Conservation (phyloP, 1,140 invertebrate species). For the Panulirus ornatus region DNA sequence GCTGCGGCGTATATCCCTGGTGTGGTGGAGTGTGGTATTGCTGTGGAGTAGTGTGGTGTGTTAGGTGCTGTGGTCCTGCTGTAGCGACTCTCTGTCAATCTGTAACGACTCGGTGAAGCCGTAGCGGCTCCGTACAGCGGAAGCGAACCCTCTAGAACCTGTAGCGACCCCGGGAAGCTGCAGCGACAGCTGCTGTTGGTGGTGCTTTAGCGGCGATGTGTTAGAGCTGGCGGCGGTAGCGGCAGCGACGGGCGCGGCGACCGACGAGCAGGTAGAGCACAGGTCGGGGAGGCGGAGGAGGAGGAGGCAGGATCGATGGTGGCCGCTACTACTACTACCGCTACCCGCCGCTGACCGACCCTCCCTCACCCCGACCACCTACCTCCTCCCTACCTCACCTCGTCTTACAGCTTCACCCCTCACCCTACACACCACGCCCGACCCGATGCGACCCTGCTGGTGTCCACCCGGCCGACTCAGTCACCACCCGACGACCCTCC, state of each 20-base stretch:
- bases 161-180: too few species aligned
- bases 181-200: too few species aligned
- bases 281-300: background rate
- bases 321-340: background rate
- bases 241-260: background rate
- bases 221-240: too few species aligned
- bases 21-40: too few species aligned
- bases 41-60: too few species aligned
- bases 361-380: background rate
- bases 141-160: too few species aligned
- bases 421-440: background rate
- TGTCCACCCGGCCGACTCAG: background rate
- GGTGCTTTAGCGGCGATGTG: too few species aligned
- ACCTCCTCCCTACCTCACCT: background rate
- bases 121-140: too few species aligned
- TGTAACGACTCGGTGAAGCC: too few species aligned
- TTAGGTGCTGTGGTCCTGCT: too few species aligned
- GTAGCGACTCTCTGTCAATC: too few species aligned
- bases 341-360: background rate
- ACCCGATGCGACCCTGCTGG: background rate
- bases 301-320: conserved; percentile 5
- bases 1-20: too few species aligned
- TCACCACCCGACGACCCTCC: background rate
- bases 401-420: background rate
- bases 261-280: conserved; percentile 14